Conservation (phyloP, 2,888 invertebrate species). For the Tenthredo distinguenda region DNA sequence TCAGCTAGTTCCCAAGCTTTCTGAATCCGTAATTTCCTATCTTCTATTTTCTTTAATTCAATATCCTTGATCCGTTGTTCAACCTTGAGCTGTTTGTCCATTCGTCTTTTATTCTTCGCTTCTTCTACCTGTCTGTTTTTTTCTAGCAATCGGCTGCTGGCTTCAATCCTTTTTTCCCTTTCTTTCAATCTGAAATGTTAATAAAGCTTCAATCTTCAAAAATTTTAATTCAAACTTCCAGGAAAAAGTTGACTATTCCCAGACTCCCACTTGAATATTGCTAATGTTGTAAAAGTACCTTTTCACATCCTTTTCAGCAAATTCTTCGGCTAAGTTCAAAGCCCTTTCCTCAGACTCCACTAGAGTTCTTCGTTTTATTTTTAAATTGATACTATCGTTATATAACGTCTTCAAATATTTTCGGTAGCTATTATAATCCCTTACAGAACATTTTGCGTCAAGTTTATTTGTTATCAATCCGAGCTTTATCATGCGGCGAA, state of each 20-base stretch:
- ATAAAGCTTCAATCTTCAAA: neutral
- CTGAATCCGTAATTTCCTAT: constrained; percentile 43
- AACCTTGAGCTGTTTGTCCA: constrained; percentile 55
- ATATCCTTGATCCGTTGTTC: constrained; percentile 55
- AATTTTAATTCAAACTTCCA: neutral
- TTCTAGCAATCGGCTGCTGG: constrained; percentile 51
- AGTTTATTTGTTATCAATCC: constrained; percentile 74
- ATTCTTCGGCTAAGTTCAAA: constrained; percentile 62
- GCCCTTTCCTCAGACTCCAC: constrained; percentile 60
- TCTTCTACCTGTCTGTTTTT: constrained; percentile 53
- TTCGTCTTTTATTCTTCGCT: constrained; percentile 51
- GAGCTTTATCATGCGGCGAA: constrained; percentile 61
- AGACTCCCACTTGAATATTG: neutral
- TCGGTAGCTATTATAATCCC: constrained; percentile 78
- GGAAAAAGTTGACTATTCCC: neutral
- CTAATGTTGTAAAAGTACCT: constrained; percentile 57
- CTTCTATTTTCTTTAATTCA: constrained; percentile 52
- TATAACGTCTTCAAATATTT: constrained; percentile 73
- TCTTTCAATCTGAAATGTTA: constrained; percentile 57
- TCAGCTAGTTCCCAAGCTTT: constrained; percentile 57
- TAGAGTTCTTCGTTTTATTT: constrained; percentile 60
- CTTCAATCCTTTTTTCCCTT: constrained; percentile 54
- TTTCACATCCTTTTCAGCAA: constrained; percentile 63
- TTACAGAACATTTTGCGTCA: constrained; percentile 76
- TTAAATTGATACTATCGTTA: constrained; percentile 65